A percentile compares a stretch with the other conserved stretches of the same genome.
phyloP scores from a whole-genome alignment of 2,113 vertebrate genomes.

The Cavia aperea region DNA sequence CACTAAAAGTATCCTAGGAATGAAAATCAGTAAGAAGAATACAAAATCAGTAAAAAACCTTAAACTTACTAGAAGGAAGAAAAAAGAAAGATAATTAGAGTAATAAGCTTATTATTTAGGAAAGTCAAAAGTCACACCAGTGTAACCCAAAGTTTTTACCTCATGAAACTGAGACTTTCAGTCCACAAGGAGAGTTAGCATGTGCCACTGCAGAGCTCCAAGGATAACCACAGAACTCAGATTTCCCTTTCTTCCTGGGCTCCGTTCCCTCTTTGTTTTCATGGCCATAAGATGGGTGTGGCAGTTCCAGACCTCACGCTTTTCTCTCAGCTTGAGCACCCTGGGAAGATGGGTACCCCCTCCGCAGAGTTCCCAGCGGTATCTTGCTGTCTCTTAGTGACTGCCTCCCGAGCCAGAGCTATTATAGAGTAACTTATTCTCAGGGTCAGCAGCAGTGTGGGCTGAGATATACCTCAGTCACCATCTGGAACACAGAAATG shows the following conservation, averaged over 20 bases:
- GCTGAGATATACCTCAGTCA: not conserved
- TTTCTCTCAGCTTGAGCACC: not conserved
- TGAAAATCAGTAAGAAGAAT: not conserved
- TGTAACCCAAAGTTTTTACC: not conserved
- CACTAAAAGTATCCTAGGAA: not conserved
- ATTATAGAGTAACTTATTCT: not conserved
- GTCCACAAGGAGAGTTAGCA: not conserved
- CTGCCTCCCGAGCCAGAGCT: not conserved
- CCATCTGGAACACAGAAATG: no score
- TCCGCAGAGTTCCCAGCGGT: not conserved
- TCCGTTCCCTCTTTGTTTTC: not conserved
- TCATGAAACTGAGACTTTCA: not conserved
- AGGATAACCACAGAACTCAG: no score
- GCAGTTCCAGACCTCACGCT: not conserved
- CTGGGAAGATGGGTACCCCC: not conserved
- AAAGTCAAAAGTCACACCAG: not conserved
- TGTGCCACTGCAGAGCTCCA: not conserved
- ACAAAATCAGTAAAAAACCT: not conserved
- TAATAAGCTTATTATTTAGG: not conserved
- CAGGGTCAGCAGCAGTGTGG: not conserved
- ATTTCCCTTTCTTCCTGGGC: not conserved
- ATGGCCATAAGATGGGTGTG: no score
- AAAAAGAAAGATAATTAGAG: not conserved
- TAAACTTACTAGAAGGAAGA: not conserved
- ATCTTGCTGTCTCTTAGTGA: not conserved